A percentile compares a stretch with the other conserved stretches of the same genome.
Evolutionary conservation across 1,140 invertebrate genomes (phyloP).

Genomic region (Holcopasites calliopsidis): DNA sequence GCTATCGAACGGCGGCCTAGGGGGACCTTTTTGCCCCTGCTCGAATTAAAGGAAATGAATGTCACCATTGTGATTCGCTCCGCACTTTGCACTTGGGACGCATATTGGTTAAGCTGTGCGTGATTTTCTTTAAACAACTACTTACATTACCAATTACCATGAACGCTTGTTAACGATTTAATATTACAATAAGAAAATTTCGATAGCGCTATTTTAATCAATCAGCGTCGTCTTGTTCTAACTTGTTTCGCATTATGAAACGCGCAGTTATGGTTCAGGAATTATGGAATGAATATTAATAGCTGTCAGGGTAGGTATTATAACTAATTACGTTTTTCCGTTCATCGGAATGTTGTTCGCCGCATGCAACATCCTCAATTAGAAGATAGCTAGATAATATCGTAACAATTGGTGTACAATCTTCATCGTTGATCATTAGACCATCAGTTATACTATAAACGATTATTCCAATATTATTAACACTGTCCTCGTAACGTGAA

Average conservation of each 20-base stretch:
- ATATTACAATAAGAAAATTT: too few species aligned
- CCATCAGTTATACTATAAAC: background rate
- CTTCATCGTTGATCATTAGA: background rate
- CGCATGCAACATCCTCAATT: background rate
- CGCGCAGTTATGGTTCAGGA: conserved; percentile 55
- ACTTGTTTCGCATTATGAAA: conserved; percentile 47
- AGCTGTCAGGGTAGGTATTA: conserved; percentile 55
- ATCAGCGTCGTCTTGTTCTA: background rate
- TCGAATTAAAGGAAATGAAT: conserved; percentile 32
- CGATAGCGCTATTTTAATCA: too few species aligned
- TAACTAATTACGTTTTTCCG: conserved; percentile 68
- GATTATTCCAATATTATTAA: background rate
- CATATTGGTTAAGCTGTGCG: too few species aligned
- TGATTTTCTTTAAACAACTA: too few species aligned
- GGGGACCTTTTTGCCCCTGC: background rate
- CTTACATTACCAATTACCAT: too few species aligned
- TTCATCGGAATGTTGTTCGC: conserved; percentile 28
- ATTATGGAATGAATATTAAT: conserved; percentile 69
- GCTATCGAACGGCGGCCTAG: conserved; percentile 1
- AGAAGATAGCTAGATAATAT: background rate
- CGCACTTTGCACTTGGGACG: too few species aligned
- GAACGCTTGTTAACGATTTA: too few species aligned
- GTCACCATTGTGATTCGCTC: background rate
- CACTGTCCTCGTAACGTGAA: too few species aligned
- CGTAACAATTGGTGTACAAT: background rate